phyloP scores from a whole-genome alignment of 2,888 invertebrate species.

The Drosophila tanythrix region DNA sequence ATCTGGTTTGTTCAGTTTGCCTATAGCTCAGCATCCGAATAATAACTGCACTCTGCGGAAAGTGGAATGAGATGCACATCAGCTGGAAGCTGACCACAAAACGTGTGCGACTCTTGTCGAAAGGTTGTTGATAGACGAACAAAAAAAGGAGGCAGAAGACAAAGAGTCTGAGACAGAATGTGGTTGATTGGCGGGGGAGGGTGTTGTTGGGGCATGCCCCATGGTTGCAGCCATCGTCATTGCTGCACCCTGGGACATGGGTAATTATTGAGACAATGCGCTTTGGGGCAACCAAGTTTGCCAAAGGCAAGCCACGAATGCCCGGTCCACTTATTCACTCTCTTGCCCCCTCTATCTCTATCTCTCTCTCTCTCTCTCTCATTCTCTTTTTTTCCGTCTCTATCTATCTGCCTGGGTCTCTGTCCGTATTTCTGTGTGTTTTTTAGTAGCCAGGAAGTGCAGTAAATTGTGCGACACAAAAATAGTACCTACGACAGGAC shows the following conservation, averaged over 20 bases:
- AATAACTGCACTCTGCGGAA: conserved; percentile 2
- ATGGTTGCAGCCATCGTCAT: conserved; percentile 35
- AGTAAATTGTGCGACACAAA: conserved; percentile 79
- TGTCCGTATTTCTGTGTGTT: conserved; percentile 15
- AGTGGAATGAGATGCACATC: conserved; percentile 9
- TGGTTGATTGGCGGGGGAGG: background rate
- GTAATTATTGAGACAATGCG: conserved; percentile 78
- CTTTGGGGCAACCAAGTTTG: conserved; percentile 54
- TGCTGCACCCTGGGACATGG: conserved; percentile 67
- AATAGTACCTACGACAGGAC: conserved; percentile 75
- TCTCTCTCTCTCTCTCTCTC: background rate
- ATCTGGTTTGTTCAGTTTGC: conserved; percentile 6
- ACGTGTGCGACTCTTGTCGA: conserved; percentile 64
- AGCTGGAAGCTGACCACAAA: conserved; percentile 40
- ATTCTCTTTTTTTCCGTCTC: background rate
- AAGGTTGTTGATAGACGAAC: conserved; percentile 71
- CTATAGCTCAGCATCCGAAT: conserved; percentile 34
- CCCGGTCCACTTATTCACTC: conserved; percentile 13
- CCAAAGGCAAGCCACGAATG: conserved; percentile 4
- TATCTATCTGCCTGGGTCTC: background rate
- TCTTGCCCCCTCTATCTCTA: background rate
- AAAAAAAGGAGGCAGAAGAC: conserved; percentile 5
- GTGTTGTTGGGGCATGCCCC: conserved; percentile 21
- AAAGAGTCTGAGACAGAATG: background rate
- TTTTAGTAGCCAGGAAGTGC: conserved; percentile 70